Conservation (phyloP, 37 sponge, comb jelly and placozoan genomes). For the Beroe ovata region DNA sequence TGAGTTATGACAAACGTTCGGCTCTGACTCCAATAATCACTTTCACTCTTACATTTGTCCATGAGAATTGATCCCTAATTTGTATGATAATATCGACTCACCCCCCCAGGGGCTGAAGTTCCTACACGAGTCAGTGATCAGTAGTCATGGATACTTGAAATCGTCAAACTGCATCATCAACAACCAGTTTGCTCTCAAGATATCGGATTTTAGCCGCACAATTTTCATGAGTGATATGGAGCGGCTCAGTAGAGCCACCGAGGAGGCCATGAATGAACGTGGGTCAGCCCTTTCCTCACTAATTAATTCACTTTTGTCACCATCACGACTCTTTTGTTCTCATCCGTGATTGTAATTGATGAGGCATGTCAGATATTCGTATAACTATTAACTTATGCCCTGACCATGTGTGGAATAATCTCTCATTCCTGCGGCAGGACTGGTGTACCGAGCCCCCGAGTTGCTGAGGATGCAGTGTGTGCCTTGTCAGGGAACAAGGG, state of each 20-base stretch:
- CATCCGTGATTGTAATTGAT: too few species aligned
- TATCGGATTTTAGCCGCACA: constrained; percentile 37
- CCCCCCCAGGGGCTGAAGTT: constrained; percentile 35
- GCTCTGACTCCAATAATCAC: too few species aligned
- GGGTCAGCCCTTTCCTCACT: not conserved
- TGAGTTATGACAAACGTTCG: not conserved
- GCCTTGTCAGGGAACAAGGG: constrained; percentile 39
- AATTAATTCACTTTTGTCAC: too few species aligned
- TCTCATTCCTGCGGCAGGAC: constrained; percentile 19
- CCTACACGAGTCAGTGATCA: constrained; percentile 44
- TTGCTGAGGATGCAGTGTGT: constrained; percentile 58
- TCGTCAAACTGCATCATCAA: constrained; percentile 65
- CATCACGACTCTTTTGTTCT: too few species aligned
- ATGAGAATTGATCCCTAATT: too few species aligned
- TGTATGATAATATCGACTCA: too few species aligned
- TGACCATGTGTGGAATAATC: too few species aligned
- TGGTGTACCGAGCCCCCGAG: constrained; percentile 61
- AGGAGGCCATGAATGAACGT: constrained; percentile 61
- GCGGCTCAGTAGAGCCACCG: constrained; percentile 36
- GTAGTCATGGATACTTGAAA: constrained; percentile 53
- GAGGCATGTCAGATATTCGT: too few species aligned
- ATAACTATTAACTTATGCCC: too few species aligned
- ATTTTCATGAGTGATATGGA: constrained; percentile 68
- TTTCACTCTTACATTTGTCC: too few species aligned
- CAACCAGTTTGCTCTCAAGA: constrained; percentile 60